A percentile compares a stretch with the other conserved stretches of the same genome.
phyloP scores from a whole-genome alignment of 2,113 vertebrate genomes.

The Rhinopomastus cyanomelas region DNA sequence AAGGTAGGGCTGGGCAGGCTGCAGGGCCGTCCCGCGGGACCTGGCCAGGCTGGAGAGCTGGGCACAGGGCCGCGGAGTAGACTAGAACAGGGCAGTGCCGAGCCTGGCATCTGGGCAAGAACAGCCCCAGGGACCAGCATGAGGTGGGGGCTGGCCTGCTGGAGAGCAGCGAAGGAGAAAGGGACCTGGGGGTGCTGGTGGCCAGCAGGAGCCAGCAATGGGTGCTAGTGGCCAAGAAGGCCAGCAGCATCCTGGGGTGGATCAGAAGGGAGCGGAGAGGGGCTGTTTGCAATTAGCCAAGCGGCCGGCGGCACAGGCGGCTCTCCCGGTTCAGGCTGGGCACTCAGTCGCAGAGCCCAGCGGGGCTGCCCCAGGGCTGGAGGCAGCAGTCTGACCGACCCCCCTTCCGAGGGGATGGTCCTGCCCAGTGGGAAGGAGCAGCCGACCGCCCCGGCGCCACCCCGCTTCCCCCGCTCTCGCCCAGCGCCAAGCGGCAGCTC shows the following conservation, averaged over 20 bases:
- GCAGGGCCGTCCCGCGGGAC: too few species aligned
- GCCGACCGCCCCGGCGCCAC: not conserved
- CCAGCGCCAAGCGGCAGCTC: not conserved
- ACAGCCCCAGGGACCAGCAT: too few species aligned
- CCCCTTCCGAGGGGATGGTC: rapidly evolving
- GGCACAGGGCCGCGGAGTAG: too few species aligned
- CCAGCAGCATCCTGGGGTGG: too few species aligned
- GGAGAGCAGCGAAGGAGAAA: too few species aligned
- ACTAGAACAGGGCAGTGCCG: too few species aligned
- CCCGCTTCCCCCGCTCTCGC: not conserved
- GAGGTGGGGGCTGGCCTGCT: too few species aligned
- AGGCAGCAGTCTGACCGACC: not conserved
- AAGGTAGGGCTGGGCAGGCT: slow-evolving; percentile 83
- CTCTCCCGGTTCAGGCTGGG: not conserved
- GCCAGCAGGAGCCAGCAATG: too few species aligned
- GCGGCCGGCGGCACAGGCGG: not conserved
- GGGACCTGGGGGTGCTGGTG: too few species aligned
- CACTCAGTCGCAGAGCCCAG: not conserved
- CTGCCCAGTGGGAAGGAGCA: rapidly evolving
- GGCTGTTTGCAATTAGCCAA: not conserved
- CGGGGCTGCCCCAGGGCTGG: not conserved
- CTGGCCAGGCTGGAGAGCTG: too few species aligned
- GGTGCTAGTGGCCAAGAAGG: too few species aligned
- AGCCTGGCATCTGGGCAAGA: too few species aligned
- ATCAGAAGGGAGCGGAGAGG: not conserved